Conservation (phyloP, 2,113 vertebrate species). For the Chlorocebus sabaeus region DNA sequence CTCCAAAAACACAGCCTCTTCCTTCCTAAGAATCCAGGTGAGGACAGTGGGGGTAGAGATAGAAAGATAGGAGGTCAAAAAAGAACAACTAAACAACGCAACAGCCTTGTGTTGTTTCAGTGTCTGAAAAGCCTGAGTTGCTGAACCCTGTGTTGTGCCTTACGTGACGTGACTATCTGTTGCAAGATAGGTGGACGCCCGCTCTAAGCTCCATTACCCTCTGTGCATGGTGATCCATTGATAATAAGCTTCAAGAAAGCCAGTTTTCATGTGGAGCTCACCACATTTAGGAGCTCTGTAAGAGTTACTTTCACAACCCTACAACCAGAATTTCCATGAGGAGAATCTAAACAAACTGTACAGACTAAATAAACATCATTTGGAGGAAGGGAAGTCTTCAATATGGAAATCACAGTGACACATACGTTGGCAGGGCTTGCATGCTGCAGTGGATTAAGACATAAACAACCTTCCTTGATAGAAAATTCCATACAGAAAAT, state of each 20-base stretch:
- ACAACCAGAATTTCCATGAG: neutral
- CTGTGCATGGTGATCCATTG: neutral
- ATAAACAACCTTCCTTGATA: neutral
- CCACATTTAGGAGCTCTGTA: neutral
- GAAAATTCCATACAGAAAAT: neutral
- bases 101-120: neutral
- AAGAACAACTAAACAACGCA: neutral
- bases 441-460: neutral
- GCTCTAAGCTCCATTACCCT: neutral
- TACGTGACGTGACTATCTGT: neutral
- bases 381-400: constrained; percentile 1
- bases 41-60: neutral
- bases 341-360: constrained; percentile 23
- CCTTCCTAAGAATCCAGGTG: neutral
- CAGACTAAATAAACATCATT: constrained; percentile 51
- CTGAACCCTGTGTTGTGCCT: neutral
- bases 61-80: neutral
- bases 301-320: neutral
- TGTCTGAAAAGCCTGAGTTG: neutral
- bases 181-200: neutral
- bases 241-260: neutral
- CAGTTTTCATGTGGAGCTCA: neutral
- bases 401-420: neutral
- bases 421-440: neutral
- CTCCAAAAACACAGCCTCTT: neutral